These are phyloP conservation scores for Lophura nycthemera DNA, from an alignment of 2,113 vertebrate genomes.

Conservation along the genomic window DNA sequence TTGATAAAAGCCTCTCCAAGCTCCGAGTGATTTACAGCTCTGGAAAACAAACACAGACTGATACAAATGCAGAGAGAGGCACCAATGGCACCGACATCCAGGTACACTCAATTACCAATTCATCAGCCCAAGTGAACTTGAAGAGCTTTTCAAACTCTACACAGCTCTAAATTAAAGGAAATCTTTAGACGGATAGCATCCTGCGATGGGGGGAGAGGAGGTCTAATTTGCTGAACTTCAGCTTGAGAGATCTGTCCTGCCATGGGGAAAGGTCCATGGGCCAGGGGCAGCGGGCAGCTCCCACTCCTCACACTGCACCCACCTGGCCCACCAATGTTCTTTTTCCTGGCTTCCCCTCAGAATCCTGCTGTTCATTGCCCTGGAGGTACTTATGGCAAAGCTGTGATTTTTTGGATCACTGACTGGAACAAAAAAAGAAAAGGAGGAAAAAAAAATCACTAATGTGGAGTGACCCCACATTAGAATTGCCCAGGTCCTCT, in stretches of 20 bases:
- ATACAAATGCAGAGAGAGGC: conserved; percentile 63
- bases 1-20: conserved; percentile 72
- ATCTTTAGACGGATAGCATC: conserved; percentile 50
- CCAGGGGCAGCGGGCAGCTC: background rate
- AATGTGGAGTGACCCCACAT: background rate
- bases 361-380: background rate
- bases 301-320: background rate
- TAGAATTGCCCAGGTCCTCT: background rate
- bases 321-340: background rate
- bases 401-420: background rate
- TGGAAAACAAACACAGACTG: conserved; percentile 69
- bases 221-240: conserved; percentile 13
- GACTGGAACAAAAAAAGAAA: background rate
- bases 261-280: rapidly evolving
- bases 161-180: conserved; percentile 55
- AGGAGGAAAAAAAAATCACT: background rate
- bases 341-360: background rate
- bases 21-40: conserved; percentile 67
- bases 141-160: conserved; percentile 73
- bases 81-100: conserved; percentile 20
- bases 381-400: background rate
- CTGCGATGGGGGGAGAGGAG: background rate
- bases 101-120: conserved; percentile 72
- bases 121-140: conserved; percentile 72
- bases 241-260: background rate